These are phyloP conservation scores for Acromyrmex echinatior DNA, from an alignment of 1,140 invertebrate genomes.

Conservation along the genomic window DNA sequence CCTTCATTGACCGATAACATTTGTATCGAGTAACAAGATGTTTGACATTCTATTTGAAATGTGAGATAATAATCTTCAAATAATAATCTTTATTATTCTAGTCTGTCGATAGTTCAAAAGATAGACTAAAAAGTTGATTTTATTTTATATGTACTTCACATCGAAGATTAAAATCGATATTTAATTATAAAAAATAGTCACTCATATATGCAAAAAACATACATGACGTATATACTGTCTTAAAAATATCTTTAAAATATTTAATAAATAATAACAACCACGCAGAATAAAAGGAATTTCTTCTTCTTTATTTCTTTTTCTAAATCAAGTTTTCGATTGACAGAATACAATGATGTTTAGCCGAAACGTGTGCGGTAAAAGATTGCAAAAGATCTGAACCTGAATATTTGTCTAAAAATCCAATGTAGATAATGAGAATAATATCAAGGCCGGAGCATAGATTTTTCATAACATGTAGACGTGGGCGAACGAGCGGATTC, in stretches of 20 bases:
- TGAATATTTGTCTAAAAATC: constrained; percentile 28
- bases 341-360: neutral
- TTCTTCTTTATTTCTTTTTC: neutral
- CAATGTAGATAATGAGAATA: constrained; percentile 16
- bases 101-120: neutral
- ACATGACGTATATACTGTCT: neutral
- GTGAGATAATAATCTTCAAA: neutral
- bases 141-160: neutral
- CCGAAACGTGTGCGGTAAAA: neutral
- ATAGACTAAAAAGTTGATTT: neutral
- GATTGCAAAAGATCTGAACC: neutral
- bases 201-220: neutral
- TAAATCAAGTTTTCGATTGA: neutral
- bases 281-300: no score
- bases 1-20: constrained; percentile 42
- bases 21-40: constrained; percentile 5
- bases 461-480: constrained; percentile 53
- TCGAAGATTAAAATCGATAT: neutral
- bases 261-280: neutral
- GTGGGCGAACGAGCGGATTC: constrained; percentile 35
- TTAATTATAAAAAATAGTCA: neutral
- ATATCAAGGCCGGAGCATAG: constrained; percentile 43
- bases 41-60: neutral
- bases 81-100: neutral
- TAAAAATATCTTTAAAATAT: neutral